Evolutionary conservation across 2,113 vertebrate genomes (phyloP).

Genomic region (Polyodon spathula): DNA sequence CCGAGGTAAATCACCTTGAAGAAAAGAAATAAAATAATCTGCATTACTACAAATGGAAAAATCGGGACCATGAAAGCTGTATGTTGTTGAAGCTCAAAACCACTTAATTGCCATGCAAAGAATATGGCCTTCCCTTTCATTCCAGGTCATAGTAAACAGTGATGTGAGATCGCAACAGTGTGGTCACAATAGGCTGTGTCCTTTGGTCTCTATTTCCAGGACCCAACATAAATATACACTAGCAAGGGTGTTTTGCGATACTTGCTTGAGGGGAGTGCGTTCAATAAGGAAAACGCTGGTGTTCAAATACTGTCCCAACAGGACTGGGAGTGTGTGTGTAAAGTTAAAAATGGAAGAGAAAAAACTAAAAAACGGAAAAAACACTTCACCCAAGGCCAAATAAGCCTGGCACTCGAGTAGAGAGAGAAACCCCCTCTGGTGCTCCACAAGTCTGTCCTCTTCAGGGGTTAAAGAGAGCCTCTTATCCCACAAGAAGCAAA

Average conservation of each 20-base stretch:
- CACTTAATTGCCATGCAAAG: constrained; percentile 8
- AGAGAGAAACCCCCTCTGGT: not conserved
- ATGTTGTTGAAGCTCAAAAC: too few relatives aligned
- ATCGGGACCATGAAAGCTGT: too few relatives aligned
- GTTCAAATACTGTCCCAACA: not conserved
- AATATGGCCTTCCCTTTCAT: not conserved
- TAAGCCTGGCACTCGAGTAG: not conserved
- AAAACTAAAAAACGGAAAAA: not conserved
- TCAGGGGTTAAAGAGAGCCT: not conserved
- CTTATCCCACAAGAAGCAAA: constrained; percentile 16
- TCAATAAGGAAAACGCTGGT: too few relatives aligned
- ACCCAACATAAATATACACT: not conserved
- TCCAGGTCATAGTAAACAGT: not conserved
- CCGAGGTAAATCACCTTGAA: constrained; percentile 79
- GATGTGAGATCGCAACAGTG: not conserved
- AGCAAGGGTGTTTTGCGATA: too few relatives aligned
- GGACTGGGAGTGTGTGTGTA: not conserved
- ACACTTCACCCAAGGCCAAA: not conserved
- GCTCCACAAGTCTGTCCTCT: too few relatives aligned
- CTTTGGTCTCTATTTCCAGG: too few relatives aligned
- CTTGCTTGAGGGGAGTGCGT: too few relatives aligned
- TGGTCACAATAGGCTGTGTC: not conserved
- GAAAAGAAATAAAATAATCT: constrained; percentile 9
- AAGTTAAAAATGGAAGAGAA: constrained; percentile 16
- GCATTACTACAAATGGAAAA: not conserved